These are phyloP conservation scores for Thrips palmi DNA, from an alignment of 1,140 invertebrate genomes.

Conservation along the genomic window DNA sequence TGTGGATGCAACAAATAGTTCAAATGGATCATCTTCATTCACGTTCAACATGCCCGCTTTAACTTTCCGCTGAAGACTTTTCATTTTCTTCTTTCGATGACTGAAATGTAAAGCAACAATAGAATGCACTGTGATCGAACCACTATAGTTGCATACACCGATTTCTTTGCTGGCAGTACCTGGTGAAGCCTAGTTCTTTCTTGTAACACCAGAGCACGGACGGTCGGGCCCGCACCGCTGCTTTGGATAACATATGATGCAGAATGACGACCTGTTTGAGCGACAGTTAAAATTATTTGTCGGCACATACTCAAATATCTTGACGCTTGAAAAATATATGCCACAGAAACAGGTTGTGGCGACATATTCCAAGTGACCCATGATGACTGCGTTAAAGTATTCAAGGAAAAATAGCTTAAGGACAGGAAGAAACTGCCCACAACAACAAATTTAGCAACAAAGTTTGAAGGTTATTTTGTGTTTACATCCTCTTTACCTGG, in stretches of 20 bases:
- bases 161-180: no score
- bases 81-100: conserved; percentile 86
- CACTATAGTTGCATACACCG: conserved; percentile 2
- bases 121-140: conserved; percentile 2
- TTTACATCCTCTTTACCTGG: no score
- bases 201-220: conserved; percentile 98
- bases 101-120: conserved; percentile 30
- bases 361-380: no score
- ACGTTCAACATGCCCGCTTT: conserved; percentile 75
- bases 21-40: conserved; percentile 93
- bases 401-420: no score
- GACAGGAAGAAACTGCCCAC: no score
- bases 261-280: conserved; percentile 88
- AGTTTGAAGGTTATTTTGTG: conserved; percentile 8
- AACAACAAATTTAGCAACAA: conserved; percentile 15
- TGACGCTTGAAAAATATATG: no score
- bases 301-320: no score
- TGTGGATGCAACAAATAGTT: conserved; percentile 89
- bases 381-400: no score
- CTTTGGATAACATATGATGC: conserved; percentile 94
- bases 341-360: no score
- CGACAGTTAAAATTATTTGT: no score
- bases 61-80: conserved; percentile 69
- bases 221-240: conserved; percentile 77
- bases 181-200: conserved; percentile 85